Evolutionary conservation across 1,140 invertebrate genomes (phyloP), one percentile per base, ranked within the genome.

Genomic region (Orchestia grillus): DNA sequence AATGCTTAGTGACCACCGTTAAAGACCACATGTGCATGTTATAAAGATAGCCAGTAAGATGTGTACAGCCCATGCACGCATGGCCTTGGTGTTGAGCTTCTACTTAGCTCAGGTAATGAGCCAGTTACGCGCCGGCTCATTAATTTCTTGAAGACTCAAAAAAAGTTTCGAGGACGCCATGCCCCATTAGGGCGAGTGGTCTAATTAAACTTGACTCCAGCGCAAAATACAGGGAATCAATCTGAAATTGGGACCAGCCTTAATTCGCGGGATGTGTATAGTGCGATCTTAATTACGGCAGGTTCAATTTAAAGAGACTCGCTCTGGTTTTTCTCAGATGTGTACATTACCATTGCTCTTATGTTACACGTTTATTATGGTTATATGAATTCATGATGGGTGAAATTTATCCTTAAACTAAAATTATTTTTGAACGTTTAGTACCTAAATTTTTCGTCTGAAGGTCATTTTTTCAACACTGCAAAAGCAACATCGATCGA

Each of bases 51-150:
- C 11, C 28, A 19, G 28, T 28, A 3, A 19, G 11, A 77, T 15
- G 62, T 77, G 62, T 3, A 28, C 11, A 36, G 62, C 62, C 62
- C 28, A 23, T n/a, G n/a, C n/a, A n/a, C n/a, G n/a, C n/a, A n/a
- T 23, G 62, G 62, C 28, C 62, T 77, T 77, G 62, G 11, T 19
- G 62, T 36, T 28, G 11, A 90, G 8, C n/a, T 90, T 23, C 41
- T 90, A 42, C 41, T 90, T 90, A 90, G 88, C 41, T 3, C 28
- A 90, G 88, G n/a, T 90, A 90, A 90, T 90, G 88, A 44, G 88
- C 88, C 42, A n/a, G 43, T 90, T 41, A 41, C 42, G 88, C 28
- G 42, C 4, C 41, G 88, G 36, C 88, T 90, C 88, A 90, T 90
- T 90, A 90, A 44, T 41, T 44, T 42, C 88, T 90, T 90, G 3